Evolutionary conservation across 92 coral and sea anemone species (phyloP), one percentile per base, ranked within the genome.

Genomic region (Parazoanthus swiftii): DNA sequence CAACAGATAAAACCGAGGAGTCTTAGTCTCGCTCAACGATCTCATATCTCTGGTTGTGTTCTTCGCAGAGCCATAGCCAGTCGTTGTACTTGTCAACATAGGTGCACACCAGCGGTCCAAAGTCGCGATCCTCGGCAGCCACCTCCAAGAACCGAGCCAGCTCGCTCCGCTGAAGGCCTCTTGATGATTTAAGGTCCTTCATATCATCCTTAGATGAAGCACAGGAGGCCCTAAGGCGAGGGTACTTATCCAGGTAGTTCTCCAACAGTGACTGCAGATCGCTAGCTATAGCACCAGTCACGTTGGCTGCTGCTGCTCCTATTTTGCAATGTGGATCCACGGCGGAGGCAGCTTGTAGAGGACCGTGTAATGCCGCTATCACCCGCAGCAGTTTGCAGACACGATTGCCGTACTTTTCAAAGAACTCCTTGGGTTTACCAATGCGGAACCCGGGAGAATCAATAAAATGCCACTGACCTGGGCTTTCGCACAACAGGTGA

Each of bases 91-190:
- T 89, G 79, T 65, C 85, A 1, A 89, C 89, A 46, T 89, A 78
- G 42, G 91, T 89, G 44, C 89, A 89, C 65, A 85, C 80, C 81
- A 89, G 85, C 72, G 91, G 91, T 39, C 91, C 88, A 42, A 89
- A 89, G 37, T 76, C 54, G 23, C 65, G 85, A 0, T 75, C 91
- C 35, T 85, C 85, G 2, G 89, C 89, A 56, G 76, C 80, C 44
- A 89, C 89, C 18, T 89, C 91, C 50, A 89, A 65, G 77, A 89
- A 89, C 21, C 81, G 59, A 44, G 91, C 46, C 16, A 85, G 80
- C 33, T 89, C 91, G 72, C 85, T 77, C 20, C 91, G 91, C 50
- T 77, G 85, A 10, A 89, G 89, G 8, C 80, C 80, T 59, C 51
- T 42, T 44, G 88, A 15, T 23, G 88, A 74, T 9, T 88, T 81